These are phyloP conservation scores for Pseudolycoriella hygida DNA, from an alignment of 2,888 invertebrate species.

Conservation along the genomic window DNA sequence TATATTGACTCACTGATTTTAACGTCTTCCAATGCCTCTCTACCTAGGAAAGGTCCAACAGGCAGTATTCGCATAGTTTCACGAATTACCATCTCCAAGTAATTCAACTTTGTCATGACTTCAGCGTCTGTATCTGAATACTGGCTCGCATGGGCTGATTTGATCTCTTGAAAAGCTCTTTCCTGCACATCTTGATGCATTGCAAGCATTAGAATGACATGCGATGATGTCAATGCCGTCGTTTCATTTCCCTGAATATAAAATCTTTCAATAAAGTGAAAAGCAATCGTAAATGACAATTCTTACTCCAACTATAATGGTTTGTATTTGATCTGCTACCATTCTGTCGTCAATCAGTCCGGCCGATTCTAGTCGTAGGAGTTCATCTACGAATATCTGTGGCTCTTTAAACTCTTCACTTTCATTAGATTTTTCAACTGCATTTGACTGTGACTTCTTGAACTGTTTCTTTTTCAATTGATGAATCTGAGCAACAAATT, in stretches of 20 bases:
- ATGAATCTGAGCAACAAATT: background rate
- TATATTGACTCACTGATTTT: background rate
- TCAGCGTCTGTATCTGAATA: slow-evolving; percentile 3
- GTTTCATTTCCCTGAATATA: slow-evolving; percentile 4
- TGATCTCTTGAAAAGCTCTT: slow-evolving; percentile 4
- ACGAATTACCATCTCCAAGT: slow-evolving; percentile 6
- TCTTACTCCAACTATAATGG: slow-evolving; percentile 1
- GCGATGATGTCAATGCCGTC: background rate
- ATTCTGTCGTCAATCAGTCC: background rate
- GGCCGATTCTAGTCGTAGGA: slow-evolving; percentile 1
- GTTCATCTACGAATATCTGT: slow-evolving; percentile 7
- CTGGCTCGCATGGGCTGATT: background rate
- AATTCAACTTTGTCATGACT: slow-evolving; percentile 1
- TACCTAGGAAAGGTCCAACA: slow-evolving; percentile 5
- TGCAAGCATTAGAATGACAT: slow-evolving; percentile 4
- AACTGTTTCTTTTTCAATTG: slow-evolving; percentile 1
- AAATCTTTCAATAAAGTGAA: background rate
- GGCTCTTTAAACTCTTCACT: slow-evolving; percentile 3
- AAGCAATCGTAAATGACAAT: background rate
- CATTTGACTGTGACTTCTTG: background rate
- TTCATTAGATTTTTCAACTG: background rate
- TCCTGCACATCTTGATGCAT: slow-evolving; percentile 7
- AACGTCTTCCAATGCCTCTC: background rate
- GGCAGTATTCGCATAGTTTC: slow-evolving; percentile 8
- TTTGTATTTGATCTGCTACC: slow-evolving; percentile 1